Base-by-base conservation (phyloP, 2,888 invertebrate genomes). In the Sinodicranocentrus sp. region DNA sequence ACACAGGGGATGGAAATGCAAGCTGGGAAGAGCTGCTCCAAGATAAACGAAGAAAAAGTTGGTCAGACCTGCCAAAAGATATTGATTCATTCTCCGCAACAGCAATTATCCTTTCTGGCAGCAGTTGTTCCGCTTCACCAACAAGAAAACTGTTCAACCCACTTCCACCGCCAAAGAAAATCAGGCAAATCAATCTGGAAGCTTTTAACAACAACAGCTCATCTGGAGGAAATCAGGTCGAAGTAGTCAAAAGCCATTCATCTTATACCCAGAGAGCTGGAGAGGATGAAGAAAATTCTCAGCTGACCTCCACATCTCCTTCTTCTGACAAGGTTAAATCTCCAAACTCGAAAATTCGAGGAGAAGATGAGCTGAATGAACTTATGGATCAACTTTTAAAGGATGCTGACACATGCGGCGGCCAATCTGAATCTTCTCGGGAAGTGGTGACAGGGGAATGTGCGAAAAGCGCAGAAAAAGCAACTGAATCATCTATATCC, bases 311-410 rank as follows among this genome's bases (percentile, higher is more conserved):
- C 28, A 15, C 13, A 10, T 13, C 19, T 15, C 25, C 61, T 15
- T 43, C 59, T 19, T 17, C 72, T 44, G 71, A 70, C 71, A 79
- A 61, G 75, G 73, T 68, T 61, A 72, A 59, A 75, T 43, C 57
- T 57, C 28, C 54, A 21, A 61, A 25, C 1, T 43, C n/a, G 0
- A 65, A 43, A 28, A 77, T 39, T 28, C 44, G 59, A 33, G 77
- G 82, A 21, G 92, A 90, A 91, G 92, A 91, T 91, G 91, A 92
- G 83, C 91, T 95, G 90, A 94, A 95, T 90, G 94, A 95, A 89
- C 93, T 95, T 44, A 91, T 95, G 70, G 94, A 94, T 89, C 93
- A 94, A 90, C 92, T 95, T 83, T 95, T 95, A 13, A 93, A 93
- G 89, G 95, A 95, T 92, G 94, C 95, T 15, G 87, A 87, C 78